Evolutionary conservation across 2,797 vertebrate species (phyloP), one percentile per base, ranked within the genome.

Genomic region (Hapalemur alaotrensis): DNA sequence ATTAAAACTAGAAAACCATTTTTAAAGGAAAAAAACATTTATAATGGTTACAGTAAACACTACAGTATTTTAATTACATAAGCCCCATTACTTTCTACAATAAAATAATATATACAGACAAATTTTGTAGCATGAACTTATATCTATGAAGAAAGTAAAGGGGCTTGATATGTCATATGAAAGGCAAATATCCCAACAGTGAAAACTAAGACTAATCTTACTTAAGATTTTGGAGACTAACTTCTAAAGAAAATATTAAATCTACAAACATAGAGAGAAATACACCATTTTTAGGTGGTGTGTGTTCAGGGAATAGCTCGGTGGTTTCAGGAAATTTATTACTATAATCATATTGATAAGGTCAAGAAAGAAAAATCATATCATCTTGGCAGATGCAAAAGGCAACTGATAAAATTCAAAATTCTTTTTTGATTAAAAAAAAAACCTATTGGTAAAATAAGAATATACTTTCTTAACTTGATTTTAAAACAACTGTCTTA

Each of bases 231-330:
- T 82, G 28, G 32, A 86, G 38, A 93, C n/a, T 84, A 88, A 93
- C 9, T 48, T 75, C 38, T 93, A 91, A 83, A 96, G 25, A 89
- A 94, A 90, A 93, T 63, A 92, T 32, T 93, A 96, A 94, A 52
- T 83, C 5, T 54, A 23, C 23, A 87, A 89, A 32, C 46, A 80
- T 2, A 88, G n/a, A 82, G 25, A 78, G 94, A 97, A 91, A 76
- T 72, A 75, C 2, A 61, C 28, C 79, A 78, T 85, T 93, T 91
- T 86, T 18, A 82, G 32, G 20, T 91, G 38, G 25, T 41, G 0
- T 59, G 12, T 50, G 10, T 79, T 84, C 35, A 61, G 52, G 14
- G 13, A 89, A 46, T 41, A 89, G 43, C 32, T 67, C 28, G 17
- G 20, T 54, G 8, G 32, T 78, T 92, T 95, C 81, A 93, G 52